Percentiles rank a stretch among this genome's conserved stretches.
These are phyloP conservation scores for Elephantulus edwardii DNA, from an alignment of 2,113 vertebrate species.

Conservation along the genomic window DNA sequence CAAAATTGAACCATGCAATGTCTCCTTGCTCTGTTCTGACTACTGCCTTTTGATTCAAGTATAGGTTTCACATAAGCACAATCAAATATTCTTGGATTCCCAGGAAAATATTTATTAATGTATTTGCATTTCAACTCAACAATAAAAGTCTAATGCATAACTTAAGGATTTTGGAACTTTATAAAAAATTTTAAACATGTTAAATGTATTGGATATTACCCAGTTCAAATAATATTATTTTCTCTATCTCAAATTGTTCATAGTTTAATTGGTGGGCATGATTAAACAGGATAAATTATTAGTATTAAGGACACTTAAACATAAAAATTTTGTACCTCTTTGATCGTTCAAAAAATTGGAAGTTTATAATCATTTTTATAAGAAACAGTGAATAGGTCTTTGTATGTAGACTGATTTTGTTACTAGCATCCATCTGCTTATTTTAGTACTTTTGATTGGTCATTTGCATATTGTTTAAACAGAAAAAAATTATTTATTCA, in stretches of 20 bases:
- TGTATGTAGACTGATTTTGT: background rate
- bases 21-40: no score
- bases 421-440: background rate
- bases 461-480: constrained; percentile 23
- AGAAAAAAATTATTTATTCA: background rate
- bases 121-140: background rate
- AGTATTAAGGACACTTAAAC: background rate
- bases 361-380: background rate
- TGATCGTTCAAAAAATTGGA: constrained; percentile 15
- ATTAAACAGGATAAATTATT: background rate
- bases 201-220: background rate
- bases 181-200: background rate
- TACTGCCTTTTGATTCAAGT: no score
- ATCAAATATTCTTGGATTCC: no score
- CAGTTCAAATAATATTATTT: background rate
- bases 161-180: background rate
- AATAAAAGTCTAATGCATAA: background rate
- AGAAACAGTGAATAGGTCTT: background rate
- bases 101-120: background rate
- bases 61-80: no score
- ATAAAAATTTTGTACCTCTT: background rate
- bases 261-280: background rate
- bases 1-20: no score
- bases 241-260: background rate
- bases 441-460: background rate